Evolutionary conservation across 2,888 invertebrate species (phyloP).

Genomic region (Nemapogon koenigi): DNA sequence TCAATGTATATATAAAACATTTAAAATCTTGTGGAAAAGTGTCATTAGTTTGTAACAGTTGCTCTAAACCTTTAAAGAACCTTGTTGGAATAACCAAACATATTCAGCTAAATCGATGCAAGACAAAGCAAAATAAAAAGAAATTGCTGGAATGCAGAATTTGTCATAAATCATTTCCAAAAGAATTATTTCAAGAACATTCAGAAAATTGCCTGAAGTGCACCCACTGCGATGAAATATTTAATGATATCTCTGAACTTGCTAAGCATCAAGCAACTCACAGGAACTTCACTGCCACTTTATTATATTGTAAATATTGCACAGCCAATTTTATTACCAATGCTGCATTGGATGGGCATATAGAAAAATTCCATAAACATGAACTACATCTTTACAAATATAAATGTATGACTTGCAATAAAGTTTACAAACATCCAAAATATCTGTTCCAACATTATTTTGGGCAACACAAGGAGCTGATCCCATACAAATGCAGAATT

Average conservation of each 20-base stretch:
- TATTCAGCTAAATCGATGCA: too few relatives aligned
- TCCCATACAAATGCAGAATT: conserved; percentile 43
- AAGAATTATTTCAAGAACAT: too few relatives aligned
- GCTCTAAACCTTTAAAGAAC: background rate
- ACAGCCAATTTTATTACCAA: conserved; percentile 23
- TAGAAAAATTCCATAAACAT: conserved; percentile 25
- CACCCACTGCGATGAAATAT: conserved; percentile 25
- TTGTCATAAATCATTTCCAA: conserved; percentile 12
- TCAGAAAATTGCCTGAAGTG: conserved; percentile 26
- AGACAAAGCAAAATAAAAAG: too few relatives aligned
- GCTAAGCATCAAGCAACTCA: background rate
- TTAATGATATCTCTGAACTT: conserved; percentile 22
- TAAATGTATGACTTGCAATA: conserved; percentile 29
- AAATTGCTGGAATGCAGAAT: background rate
- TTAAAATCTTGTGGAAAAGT: conserved; percentile 14
- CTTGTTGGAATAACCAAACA: background rate
- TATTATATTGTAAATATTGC: conserved; percentile 33
- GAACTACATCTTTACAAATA: conserved; percentile 41
- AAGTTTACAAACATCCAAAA: conserved; percentile 39
- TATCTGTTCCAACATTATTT: conserved; percentile 40
- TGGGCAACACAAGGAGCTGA: conserved; percentile 31
- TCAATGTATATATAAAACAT: conserved; percentile 27
- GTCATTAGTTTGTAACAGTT: background rate
- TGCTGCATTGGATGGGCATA: conserved; percentile 29
- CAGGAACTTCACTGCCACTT: too few relatives aligned